Conservation (phyloP, 2,797 vertebrate species). For the Pangasius sanitwongsei region DNA sequence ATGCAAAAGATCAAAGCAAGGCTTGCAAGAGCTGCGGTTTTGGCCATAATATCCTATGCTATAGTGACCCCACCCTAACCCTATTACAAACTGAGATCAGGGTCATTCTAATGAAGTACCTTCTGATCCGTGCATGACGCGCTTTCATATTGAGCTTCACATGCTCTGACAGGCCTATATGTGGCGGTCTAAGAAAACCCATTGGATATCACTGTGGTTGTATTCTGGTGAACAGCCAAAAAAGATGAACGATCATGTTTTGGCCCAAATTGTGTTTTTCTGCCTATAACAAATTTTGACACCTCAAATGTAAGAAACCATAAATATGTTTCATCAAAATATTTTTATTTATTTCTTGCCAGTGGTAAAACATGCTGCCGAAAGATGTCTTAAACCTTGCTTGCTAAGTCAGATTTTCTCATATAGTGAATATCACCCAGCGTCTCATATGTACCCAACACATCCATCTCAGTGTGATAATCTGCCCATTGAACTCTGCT, state of each 20-base stretch:
- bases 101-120: slow-evolving; percentile 31
- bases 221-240: not conserved
- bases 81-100: slow-evolving; percentile 34
- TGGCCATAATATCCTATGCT: slow-evolving; percentile 30
- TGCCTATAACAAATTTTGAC: not conserved
- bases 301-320: not conserved
- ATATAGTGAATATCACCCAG: slow-evolving; percentile 27
- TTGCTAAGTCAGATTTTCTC: slow-evolving; percentile 33
- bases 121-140: slow-evolving; percentile 16
- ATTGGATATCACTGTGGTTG: not conserved
- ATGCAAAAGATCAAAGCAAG: slow-evolving; percentile 54
- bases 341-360: not conserved
- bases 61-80: slow-evolving; percentile 43
- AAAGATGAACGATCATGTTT: not conserved
- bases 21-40: slow-evolving; percentile 22
- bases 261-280: not conserved
- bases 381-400: slow-evolving; percentile 1
- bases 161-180: not conserved
- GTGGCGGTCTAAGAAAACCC: not conserved
- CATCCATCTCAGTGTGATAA: slow-evolving; percentile 30
- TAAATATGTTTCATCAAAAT: not conserved
- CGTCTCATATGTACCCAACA: slow-evolving; percentile 13
- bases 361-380: not conserved
- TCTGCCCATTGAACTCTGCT: slow-evolving; percentile 38
- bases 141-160: not conserved